Conservation (phyloP, 2,113 vertebrate species). For the Odocoileus virginianus region DNA sequence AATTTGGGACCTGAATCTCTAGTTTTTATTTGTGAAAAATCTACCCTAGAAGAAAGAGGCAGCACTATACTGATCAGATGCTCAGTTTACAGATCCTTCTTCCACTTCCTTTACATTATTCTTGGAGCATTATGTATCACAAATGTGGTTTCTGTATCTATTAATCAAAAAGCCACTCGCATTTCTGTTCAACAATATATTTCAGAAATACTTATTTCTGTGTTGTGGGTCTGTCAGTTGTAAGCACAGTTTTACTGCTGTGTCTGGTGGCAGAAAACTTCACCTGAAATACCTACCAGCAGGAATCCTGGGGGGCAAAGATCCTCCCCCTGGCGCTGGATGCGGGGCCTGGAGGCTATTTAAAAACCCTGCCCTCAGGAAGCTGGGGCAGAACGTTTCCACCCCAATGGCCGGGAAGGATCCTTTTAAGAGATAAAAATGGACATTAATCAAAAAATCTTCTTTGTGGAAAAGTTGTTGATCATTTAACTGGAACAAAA, state of each 20-base stretch:
- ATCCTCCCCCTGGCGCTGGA: slow-evolving; percentile 81
- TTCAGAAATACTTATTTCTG: slow-evolving; percentile 24
- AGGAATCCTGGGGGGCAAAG: slow-evolving; percentile 83
- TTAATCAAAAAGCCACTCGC: neutral
- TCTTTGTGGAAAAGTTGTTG: slow-evolving; percentile 58
- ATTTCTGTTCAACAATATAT: neutral
- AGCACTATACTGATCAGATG: neutral
- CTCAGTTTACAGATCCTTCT: neutral
- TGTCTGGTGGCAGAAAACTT: neutral
- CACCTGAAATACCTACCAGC: slow-evolving; percentile 81
- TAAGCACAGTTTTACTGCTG: neutral
- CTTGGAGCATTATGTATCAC: neutral
- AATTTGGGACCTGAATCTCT: neutral
- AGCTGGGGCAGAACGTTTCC: slow-evolving; percentile 83
- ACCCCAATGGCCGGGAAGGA: slow-evolving; percentile 84
- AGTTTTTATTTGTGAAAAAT: neutral
- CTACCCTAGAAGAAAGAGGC: neutral
- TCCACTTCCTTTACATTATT: neutral
- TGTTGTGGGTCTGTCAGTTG: neutral
- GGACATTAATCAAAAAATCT: slow-evolving; percentile 72
- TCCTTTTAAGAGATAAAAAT: slow-evolving; percentile 84
- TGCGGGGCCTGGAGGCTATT: slow-evolving; percentile 82
- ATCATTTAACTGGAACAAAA: slow-evolving; percentile 64
- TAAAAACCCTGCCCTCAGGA: slow-evolving; percentile 85
- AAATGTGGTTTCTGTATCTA: neutral